Evolutionary conservation across 2,888 invertebrate species (phyloP).

Genomic region (Lottia scabra): DNA sequence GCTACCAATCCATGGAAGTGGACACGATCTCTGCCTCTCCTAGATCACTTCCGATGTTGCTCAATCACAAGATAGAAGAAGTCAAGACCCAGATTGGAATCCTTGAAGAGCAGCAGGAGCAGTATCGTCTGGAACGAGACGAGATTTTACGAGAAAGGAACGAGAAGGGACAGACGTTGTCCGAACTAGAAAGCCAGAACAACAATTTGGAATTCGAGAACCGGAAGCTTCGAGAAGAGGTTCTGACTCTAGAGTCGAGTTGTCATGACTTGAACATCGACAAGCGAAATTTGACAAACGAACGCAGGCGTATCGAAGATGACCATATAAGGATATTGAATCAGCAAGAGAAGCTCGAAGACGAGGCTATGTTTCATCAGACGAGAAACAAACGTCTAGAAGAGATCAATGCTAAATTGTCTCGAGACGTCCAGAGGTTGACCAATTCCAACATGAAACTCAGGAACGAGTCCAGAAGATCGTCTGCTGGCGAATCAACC

Average conservation of each 20-base stretch:
- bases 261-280: constrained; percentile 16
- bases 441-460: constrained; percentile 13
- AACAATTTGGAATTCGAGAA: constrained; percentile 25
- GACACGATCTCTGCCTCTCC: neutral
- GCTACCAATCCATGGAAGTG: constrained; percentile 23
- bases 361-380: neutral
- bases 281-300: constrained; percentile 15
- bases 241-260: constrained; percentile 5
- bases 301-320: neutral
- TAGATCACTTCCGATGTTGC: constrained; percentile 15
- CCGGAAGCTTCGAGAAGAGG: constrained; percentile 15
- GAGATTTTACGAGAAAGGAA: constrained; percentile 13
- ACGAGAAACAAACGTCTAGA: constrained; percentile 18
- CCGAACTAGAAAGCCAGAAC: constrained; percentile 10
- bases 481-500: neutral
- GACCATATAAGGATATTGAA: neutral
- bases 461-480: constrained; percentile 7
- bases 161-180: constrained; percentile 14
- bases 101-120: constrained; percentile 21
- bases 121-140: constrained; percentile 12
- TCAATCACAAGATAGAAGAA: constrained; percentile 30
- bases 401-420: constrained; percentile 24
- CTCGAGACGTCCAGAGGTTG: constrained; percentile 23
- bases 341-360: neutral
- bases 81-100: constrained; percentile 16